Percentiles rank a stretch among this genome's conserved stretches.
phyloP scores from a whole-genome alignment of 2,888 invertebrate species.

The Alviniconcha strummeri region DNA sequence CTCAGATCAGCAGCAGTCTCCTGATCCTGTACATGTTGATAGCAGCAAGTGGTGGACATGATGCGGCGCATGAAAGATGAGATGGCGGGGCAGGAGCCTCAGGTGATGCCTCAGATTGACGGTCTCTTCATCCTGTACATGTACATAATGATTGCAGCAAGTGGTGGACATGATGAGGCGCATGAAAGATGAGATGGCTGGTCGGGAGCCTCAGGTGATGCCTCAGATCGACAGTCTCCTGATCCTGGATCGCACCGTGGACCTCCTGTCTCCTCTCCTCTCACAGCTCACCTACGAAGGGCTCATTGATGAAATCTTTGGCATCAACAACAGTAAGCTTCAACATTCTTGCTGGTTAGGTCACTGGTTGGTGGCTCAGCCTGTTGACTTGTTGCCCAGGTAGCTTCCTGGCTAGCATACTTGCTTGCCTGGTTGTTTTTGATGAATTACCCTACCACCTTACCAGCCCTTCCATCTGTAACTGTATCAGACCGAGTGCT shows the following conservation, averaged over 20 bases:
- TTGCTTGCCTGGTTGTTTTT: no score
- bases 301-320: conserved; percentile 95
- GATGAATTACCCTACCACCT: no score
- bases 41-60: conserved; percentile 87
- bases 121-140: conserved; percentile 90
- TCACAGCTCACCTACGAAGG: conserved; percentile 98
- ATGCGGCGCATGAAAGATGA: conserved; percentile 83
- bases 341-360: background rate
- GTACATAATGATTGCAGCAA: conserved; percentile 80
- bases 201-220: conserved; percentile 74
- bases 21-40: background rate
- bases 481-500: no score
- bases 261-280: conserved; percentile 92
- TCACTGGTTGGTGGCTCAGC: no score
- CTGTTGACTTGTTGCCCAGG: no score
- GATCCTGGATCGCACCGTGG: conserved; percentile 91
- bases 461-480: no score
- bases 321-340: conserved; percentile 80
- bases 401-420: no score
- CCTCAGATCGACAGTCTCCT: conserved; percentile 91
- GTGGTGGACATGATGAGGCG: conserved; percentile 91
- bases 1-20: no score
- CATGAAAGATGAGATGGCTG: conserved; percentile 78
- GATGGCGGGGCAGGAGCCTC: conserved; percentile 75
- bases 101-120: conserved; percentile 83